Conservation (phyloP, 2,797 vertebrate species). For the Pteropus rufus region DNA sequence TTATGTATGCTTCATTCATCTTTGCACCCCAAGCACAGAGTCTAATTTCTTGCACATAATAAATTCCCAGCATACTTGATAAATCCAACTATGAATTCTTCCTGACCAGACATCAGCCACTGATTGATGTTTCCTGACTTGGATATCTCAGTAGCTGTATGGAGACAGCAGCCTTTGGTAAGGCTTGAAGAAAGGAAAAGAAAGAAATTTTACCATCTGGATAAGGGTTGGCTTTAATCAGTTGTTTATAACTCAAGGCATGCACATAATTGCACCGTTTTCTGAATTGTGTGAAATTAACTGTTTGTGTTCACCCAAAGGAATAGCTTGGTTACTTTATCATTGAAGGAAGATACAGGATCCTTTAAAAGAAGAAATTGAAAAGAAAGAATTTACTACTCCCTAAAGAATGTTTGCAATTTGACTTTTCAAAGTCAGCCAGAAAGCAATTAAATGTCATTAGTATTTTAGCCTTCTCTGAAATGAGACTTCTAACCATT, state of each 20-base stretch:
- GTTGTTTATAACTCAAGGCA: background rate
- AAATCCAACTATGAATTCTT: conserved; percentile 17
- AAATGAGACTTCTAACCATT: background rate
- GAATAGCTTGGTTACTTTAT: conserved; percentile 12
- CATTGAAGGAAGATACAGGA: background rate
- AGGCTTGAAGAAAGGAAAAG: background rate
- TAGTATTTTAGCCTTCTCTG: conserved; percentile 1
- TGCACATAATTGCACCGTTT: background rate
- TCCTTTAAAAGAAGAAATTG: background rate
- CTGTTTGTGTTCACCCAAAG: conserved; percentile 28
- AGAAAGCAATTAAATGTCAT: conserved; percentile 27
- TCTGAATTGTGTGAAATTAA: background rate
- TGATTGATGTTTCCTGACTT: background rate
- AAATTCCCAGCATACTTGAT: background rate
- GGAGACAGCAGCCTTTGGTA: background rate
- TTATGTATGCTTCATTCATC: background rate
- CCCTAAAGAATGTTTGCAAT: background rate
- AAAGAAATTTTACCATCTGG: background rate
- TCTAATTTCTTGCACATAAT: background rate
- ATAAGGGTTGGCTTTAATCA: background rate
- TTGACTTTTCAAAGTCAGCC: conserved; percentile 9
- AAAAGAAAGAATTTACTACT: background rate
- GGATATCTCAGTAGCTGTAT: background rate
- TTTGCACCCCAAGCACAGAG: background rate
- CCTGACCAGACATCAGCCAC: background rate